phyloP scores from a whole-genome alignment of 2,113 vertebrate species.

The Gymnorhina tibicen region DNA sequence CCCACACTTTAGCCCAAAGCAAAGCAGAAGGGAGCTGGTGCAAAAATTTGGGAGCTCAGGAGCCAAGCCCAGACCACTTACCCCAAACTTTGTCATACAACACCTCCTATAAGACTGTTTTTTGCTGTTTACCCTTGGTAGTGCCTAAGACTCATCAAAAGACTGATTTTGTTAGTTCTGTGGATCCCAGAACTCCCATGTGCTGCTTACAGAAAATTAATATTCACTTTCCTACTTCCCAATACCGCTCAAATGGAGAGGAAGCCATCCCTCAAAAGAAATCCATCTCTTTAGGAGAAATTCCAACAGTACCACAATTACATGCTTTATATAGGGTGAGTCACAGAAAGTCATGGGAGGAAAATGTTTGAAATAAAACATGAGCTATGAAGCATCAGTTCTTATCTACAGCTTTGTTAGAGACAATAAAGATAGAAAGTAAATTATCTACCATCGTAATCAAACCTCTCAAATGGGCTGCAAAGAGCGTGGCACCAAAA shows the following conservation, averaged over 20 bases:
- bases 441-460: neutral
- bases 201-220: neutral
- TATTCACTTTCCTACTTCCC: neutral
- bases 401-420: neutral
- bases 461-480: neutral
- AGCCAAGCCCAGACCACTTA: neutral
- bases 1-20: neutral
- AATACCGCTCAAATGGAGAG: neutral
- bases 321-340: neutral
- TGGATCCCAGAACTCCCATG: neutral
- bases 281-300: neutral
- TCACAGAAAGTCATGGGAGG: neutral
- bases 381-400: neutral
- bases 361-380: neutral
- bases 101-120: neutral
- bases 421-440: neutral
- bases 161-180: neutral
- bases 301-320: neutral
- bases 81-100: neutral
- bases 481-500: neutral
- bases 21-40: neutral
- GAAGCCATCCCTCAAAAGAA: neutral
- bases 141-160: neutral
- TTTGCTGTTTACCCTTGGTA: neutral
- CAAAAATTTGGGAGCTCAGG: neutral